A percentile compares a stretch with the other conserved stretches of the same genome.
Evolutionary conservation across 1,140 invertebrate genomes (phyloP).

Genomic region (Belonocnema kinseyi): DNA sequence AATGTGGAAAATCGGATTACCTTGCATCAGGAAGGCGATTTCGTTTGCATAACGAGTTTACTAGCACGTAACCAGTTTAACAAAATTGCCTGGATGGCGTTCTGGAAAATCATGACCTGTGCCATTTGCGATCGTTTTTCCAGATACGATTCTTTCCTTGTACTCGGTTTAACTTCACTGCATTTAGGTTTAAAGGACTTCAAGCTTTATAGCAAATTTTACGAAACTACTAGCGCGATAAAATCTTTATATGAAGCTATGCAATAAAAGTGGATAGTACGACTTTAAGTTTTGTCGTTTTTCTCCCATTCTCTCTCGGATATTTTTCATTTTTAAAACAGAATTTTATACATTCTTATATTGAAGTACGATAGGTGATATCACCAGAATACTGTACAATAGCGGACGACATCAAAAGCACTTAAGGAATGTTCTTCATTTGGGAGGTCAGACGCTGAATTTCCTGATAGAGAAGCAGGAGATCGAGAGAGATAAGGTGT

Average conservation of each 20-base stretch:
- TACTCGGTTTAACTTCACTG: neutral
- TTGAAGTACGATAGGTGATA: too few relatives aligned
- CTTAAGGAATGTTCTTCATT: too few relatives aligned
- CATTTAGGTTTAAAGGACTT: neutral
- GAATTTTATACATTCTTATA: too few relatives aligned
- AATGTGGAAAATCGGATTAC: neutral
- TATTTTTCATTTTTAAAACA: too few relatives aligned
- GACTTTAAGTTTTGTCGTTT: neutral
- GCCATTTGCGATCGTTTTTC: neutral
- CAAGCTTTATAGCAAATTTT: neutral
- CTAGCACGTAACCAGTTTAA: conserved; percentile 10
- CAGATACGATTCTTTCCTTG: neutral
- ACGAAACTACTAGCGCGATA: neutral
- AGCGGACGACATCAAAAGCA: too few relatives aligned
- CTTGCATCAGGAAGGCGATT: neutral
- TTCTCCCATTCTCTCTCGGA: neutral
- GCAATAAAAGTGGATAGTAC: neutral
- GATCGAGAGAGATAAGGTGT: too few relatives aligned
- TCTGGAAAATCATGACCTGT: neutral
- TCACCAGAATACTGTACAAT: too few relatives aligned
- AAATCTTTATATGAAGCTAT: conserved; percentile 13
- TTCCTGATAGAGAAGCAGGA: too few relatives aligned
- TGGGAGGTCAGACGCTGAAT: too few relatives aligned
- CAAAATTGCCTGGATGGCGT: neutral
- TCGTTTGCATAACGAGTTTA: neutral